phyloP scores from a whole-genome alignment of 2,797 vertebrate species.

The Thunnus albacares region DNA sequence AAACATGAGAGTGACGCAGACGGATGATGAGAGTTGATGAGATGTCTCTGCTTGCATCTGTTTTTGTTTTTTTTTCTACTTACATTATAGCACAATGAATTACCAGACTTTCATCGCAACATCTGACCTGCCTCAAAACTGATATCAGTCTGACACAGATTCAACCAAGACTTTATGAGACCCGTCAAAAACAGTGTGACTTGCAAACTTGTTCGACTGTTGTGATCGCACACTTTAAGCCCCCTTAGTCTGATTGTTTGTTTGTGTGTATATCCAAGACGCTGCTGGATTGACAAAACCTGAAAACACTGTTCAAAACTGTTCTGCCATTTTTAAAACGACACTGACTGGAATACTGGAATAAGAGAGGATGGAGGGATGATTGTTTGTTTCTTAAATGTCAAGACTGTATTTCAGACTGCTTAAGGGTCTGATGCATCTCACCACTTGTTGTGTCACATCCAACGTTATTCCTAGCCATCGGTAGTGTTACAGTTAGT shows the following conservation, averaged over 20 bases:
- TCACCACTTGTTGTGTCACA: slow-evolving; percentile 25
- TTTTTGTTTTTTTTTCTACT: neutral
- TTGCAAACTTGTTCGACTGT: neutral
- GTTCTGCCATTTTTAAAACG: slow-evolving; percentile 13
- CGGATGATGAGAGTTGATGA: neutral
- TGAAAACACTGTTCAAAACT: neutral
- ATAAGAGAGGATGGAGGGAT: neutral
- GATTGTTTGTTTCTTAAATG: slow-evolving; percentile 21
- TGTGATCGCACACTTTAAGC: neutral
- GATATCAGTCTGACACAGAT: neutral
- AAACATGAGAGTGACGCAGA: neutral
- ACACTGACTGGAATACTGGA: neutral
- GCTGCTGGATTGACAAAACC: neutral
- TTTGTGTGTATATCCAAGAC: slow-evolving; percentile 3
- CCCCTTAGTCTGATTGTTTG: neutral
- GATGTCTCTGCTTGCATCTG: neutral
- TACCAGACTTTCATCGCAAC: neutral
- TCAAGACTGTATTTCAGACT: slow-evolving; percentile 10
- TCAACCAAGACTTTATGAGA: neutral
- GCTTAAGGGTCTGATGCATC: slow-evolving; percentile 19
- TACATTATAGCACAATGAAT: neutral
- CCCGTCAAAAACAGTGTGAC: neutral
- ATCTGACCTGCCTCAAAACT: neutral
- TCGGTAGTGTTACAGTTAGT: slow-evolving; percentile 21
- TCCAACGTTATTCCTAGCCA: slow-evolving; percentile 31